These are phyloP conservation scores for Turritopsis rubra DNA, from an alignment of 30 jellyfish, hydroid and myxozoan species.

Conservation along the genomic window DNA sequence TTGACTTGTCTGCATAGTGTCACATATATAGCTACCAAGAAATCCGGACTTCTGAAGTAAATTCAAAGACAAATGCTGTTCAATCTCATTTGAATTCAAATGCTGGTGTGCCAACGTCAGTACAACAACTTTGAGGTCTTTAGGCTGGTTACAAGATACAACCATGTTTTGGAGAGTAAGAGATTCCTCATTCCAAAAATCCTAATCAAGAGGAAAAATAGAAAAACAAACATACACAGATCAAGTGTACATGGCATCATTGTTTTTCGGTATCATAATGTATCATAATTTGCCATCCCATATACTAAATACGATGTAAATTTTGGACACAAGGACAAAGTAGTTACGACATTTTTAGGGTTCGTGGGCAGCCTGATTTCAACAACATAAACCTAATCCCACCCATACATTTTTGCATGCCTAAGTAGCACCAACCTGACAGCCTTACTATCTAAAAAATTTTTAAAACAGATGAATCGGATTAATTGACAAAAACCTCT, in stretches of 20 bases:
- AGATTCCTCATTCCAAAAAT: slow-evolving; percentile 24
- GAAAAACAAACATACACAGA: neutral
- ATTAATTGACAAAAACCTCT: no score
- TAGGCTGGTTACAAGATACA: neutral
- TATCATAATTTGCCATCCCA: no score
- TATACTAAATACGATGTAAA: no score
- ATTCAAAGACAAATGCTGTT: neutral
- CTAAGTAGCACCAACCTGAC: no score
- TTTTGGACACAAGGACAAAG: no score
- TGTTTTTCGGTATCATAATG: neutral
- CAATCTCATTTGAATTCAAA: neutral
- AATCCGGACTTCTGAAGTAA: neutral
- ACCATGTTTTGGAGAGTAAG: slow-evolving; percentile 26
- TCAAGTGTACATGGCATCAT: no score
- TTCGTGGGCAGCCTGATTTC: no score
- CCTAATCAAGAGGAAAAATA: slow-evolving; percentile 21
- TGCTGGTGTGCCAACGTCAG: neutral
- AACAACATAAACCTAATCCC: no score
- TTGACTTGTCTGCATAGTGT: neutral
- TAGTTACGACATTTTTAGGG: no score
- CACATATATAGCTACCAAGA: neutral
- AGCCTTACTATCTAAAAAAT: no score
- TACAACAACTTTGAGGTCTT: neutral
- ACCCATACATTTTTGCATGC: no score
- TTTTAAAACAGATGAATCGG: no score